A percentile compares a stretch with the other conserved stretches of the same genome.
Conservation (phyloP, 92 coral and sea anemone species). For the Montipora capitata region DNA sequence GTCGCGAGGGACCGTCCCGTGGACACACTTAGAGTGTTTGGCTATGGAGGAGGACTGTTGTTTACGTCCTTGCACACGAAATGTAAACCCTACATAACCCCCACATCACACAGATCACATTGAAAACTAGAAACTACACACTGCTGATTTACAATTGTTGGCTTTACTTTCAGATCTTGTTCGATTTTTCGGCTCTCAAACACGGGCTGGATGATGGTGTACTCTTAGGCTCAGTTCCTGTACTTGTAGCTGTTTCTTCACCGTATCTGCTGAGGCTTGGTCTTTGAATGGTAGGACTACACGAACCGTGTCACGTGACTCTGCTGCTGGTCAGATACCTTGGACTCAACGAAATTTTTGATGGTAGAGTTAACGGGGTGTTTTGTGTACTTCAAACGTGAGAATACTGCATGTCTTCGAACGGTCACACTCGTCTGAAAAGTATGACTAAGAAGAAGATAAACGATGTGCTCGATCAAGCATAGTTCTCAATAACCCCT, state of each 20-base stretch:
- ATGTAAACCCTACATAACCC: neutral
- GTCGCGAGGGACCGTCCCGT: too few species aligned
- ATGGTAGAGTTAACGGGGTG: too few species aligned
- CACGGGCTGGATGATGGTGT: neutral
- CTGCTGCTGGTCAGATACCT: too few species aligned
- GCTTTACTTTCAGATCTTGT: neutral
- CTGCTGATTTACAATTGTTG: neutral
- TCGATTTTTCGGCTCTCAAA: neutral
- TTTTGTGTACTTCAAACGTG: too few species aligned
- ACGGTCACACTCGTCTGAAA: too few species aligned
- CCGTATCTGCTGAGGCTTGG: neutral
- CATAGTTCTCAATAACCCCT: too few species aligned
- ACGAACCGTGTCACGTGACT: too few species aligned
- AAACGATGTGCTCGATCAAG: too few species aligned
- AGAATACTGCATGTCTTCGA: too few species aligned
- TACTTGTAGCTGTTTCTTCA: neutral
- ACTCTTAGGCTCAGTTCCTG: neutral
- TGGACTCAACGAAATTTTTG: too few species aligned
- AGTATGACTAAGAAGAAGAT: too few species aligned
- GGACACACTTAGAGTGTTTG: neutral
- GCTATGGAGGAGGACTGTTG: neutral
- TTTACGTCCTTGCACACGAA: neutral
- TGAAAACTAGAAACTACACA: slow-evolving; percentile 1
- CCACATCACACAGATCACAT: neutral
- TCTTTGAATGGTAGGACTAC: too few species aligned